These are phyloP conservation scores for Bolinopsis microptera DNA, from an alignment of 37 sponge, comb jelly and placozoan genomes.

Conservation along the genomic window DNA sequence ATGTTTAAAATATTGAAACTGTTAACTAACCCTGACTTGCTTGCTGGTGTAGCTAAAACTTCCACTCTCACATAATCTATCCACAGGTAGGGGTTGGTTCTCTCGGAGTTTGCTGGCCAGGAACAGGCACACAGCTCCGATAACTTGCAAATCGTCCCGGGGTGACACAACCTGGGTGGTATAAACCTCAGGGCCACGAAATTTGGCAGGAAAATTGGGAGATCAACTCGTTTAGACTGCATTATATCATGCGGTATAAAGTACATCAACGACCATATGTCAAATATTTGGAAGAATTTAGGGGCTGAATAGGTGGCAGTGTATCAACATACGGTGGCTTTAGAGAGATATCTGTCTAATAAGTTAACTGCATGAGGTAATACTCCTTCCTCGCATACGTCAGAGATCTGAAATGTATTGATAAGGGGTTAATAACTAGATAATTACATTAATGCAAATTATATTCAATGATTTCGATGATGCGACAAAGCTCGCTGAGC, in stretches of 20 bases:
- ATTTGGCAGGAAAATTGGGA: neutral
- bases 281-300: no score
- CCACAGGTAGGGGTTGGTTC: constrained; percentile 10
- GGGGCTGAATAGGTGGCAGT: no score
- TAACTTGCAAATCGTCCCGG: constrained; percentile 33
- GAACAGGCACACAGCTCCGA: constrained; percentile 55
- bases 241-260: no score
- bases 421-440: neutral
- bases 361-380: constrained; percentile 47
- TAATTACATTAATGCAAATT: neutral
- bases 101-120: constrained; percentile 49
- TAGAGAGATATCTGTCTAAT: constrained; percentile 36
- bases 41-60: constrained; percentile 40
- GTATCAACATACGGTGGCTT: neutral
- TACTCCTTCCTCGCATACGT: constrained; percentile 47
- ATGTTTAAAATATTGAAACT: no score
- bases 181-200: neutral
- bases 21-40: constrained; percentile 33
- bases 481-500: no score
- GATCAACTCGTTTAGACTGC: no score
- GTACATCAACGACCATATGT: no score
- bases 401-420: constrained; percentile 9
- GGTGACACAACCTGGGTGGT: constrained; percentile 12
- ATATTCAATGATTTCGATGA: no score
- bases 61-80: constrained; percentile 26